Conservation (phyloP, 2,888 invertebrate genomes). For the Trachelus troglodyta region DNA sequence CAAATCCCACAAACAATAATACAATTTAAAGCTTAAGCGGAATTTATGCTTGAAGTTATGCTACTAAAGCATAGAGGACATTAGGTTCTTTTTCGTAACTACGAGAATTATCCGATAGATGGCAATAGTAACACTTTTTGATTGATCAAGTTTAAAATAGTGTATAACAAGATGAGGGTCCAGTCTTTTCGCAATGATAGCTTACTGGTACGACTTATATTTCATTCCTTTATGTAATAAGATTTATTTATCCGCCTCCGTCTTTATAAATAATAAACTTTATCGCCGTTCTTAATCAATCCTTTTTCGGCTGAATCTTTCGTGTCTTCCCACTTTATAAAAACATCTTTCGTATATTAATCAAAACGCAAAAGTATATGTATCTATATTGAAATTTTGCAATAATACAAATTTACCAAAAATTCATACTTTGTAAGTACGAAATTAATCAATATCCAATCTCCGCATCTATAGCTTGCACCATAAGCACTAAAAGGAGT, state of each 20-base stretch:
- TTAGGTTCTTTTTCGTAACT: not conserved
- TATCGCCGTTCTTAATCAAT: not conserved
- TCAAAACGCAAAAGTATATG: not conserved
- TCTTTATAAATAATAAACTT: not conserved
- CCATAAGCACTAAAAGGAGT: not conserved
- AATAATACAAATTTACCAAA: not conserved
- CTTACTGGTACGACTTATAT: not conserved
- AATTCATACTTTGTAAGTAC: not conserved
- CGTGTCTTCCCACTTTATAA: not conserved
- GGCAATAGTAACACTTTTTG: not conserved
- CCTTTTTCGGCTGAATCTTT: not conserved
- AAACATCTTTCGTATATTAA: not conserved
- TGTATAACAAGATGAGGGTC: not conserved
- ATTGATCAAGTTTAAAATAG: not conserved
- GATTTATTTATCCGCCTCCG: not conserved
- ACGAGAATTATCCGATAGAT: not conserved
- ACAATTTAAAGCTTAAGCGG: not conserved
- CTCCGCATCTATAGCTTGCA: not conserved
- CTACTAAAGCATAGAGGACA: not conserved
- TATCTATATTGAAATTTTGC: not conserved
- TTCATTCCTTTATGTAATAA: not conserved
- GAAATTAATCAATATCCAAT: not conserved
- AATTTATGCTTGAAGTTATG: not conserved
- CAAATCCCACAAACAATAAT: not conserved
- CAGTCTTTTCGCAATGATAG: not conserved